A percentile compares a stretch with the other conserved stretches of the same genome.
Conservation (phyloP, 2,888 invertebrate species). For the Mycalesis mineus region DNA sequence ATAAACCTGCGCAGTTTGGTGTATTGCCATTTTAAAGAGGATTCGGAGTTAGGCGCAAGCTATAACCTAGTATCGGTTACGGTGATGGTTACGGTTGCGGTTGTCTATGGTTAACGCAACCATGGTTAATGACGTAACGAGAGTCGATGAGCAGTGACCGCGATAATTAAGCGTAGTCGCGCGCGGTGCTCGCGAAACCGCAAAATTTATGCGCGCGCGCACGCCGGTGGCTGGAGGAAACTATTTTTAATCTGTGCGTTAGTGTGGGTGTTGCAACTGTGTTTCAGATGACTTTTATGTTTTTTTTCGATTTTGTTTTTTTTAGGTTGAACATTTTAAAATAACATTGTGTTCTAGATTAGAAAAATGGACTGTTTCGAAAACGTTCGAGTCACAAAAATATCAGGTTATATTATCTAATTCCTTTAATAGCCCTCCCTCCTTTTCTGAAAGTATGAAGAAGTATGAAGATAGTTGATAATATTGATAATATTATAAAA, state of each 20-base stretch:
- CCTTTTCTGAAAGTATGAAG: too few species aligned
- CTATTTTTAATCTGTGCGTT: not conserved
- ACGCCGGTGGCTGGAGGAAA: not conserved
- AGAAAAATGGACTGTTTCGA: too few species aligned
- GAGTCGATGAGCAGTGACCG: conserved; percentile 10
- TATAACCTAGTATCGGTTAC: not conserved
- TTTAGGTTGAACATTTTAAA: too few species aligned
- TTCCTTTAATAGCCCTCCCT: too few species aligned
- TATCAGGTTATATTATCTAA: too few species aligned
- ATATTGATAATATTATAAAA: too few species aligned
- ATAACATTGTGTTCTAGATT: too few species aligned
- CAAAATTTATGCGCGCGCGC: conserved; percentile 1
- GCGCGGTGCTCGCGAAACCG: conserved; percentile 15
- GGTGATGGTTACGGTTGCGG: not conserved
- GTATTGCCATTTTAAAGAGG: too few species aligned
- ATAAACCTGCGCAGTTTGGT: too few species aligned
- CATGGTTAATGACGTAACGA: conserved; percentile 10
- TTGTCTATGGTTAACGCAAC: not conserved
- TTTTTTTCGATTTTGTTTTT: too few species aligned
- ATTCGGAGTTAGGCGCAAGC: not conserved
- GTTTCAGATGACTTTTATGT: not conserved
- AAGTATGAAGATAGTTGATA: too few species aligned
- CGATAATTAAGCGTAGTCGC: conserved; percentile 11
- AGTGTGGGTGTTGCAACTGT: not conserved
- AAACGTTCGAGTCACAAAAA: too few species aligned